phyloP scores from a whole-genome alignment of 1,140 invertebrate species.

The Lepidurus packardi region DNA sequence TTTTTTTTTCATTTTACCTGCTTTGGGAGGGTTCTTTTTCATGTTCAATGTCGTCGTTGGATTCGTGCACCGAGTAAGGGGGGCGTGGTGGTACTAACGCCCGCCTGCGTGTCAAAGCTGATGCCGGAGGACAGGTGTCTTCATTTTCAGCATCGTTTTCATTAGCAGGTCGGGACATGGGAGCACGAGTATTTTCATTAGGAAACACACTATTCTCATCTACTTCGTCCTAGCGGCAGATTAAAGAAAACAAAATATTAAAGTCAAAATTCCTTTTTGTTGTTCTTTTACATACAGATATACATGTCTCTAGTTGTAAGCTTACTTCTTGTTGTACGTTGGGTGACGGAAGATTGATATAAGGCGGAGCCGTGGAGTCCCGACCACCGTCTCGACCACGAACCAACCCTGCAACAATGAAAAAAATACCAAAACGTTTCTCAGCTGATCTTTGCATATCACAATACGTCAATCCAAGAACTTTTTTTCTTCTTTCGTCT shows the following conservation, averaged over 20 bases:
- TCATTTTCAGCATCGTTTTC: conserved; percentile 40
- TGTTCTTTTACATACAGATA: no score
- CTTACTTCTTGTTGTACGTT: conserved; percentile 47
- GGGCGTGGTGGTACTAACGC: conserved; percentile 49
- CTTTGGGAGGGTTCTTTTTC: conserved; percentile 28
- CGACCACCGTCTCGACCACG: conserved; percentile 44
- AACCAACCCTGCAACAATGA: conserved; percentile 41
- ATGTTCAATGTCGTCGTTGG: conserved; percentile 39
- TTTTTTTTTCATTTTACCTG: conserved; percentile 26
- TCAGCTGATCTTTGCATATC: background rate
- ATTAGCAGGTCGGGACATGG: background rate
- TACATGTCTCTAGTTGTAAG: background rate
- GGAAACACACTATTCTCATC: conserved; percentile 19
- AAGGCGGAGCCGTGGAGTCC: conserved; percentile 42
- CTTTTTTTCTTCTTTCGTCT: background rate
- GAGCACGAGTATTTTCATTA: background rate
- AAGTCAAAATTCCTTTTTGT: no score
- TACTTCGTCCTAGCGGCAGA: conserved; percentile 31
- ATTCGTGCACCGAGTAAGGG: conserved; percentile 41
- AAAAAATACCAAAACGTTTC: conserved; percentile 15
- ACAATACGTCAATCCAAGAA: background rate
- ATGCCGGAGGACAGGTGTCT: conserved; percentile 45
- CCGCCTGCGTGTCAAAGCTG: conserved; percentile 46
- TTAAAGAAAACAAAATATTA: no score
- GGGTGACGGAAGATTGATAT: conserved; percentile 48